phyloP scores from a whole-genome alignment of 2,888 invertebrate genomes.

The Lordiphosa fenestrarum region DNA sequence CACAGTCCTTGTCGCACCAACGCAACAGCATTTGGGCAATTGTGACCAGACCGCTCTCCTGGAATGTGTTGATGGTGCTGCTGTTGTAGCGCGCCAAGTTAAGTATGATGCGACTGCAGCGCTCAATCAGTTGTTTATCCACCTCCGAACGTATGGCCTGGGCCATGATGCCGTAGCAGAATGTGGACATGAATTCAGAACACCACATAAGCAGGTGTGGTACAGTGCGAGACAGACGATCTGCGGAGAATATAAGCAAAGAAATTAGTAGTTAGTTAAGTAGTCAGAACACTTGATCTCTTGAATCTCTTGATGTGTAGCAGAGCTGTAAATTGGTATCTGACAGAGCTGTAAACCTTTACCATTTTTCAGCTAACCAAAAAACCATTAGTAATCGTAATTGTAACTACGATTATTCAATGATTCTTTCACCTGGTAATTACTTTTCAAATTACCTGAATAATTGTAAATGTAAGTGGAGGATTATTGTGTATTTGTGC shows the following conservation, averaged over 20 bases:
- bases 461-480: no score
- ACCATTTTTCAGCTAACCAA: no score
- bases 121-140: slow-evolving; percentile 79
- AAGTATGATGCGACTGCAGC: slow-evolving; percentile 82
- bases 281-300: no score
- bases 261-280: no score
- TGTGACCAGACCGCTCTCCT: slow-evolving; percentile 83
- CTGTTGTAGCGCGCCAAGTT: slow-evolving; percentile 85
- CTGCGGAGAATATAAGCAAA: slow-evolving; percentile 37
- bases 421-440: no score
- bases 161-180: slow-evolving; percentile 80
- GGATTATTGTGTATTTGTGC: no score
- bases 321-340: no score
- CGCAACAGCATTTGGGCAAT: slow-evolving; percentile 85
- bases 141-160: slow-evolving; percentile 80
- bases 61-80: slow-evolving; percentile 84
- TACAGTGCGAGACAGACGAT: slow-evolving; percentile 79
- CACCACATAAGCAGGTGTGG: slow-evolving; percentile 78
- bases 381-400: no score
- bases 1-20: slow-evolving; percentile 85
- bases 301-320: no score
- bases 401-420: no score
- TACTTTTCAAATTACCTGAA: no score
- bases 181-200: slow-evolving; percentile 78
- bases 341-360: no score